These are phyloP conservation scores for Dryococelus australis DNA, from an alignment of 2,888 invertebrate genomes.

Conservation along the genomic window DNA sequence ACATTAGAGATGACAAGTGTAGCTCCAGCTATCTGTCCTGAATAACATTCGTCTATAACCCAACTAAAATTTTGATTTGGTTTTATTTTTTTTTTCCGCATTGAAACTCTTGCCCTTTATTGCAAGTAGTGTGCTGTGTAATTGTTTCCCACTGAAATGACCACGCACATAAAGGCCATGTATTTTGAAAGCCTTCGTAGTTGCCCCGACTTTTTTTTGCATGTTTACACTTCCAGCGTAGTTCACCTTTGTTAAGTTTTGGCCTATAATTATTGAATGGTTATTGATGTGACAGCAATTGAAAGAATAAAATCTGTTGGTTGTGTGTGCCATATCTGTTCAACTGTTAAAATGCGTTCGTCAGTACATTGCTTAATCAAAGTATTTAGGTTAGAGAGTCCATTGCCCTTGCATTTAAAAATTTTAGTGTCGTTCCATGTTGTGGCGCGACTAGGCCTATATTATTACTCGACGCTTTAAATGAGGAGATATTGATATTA, in stretches of 20 bases:
- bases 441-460: background rate
- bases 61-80: background rate
- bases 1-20: constrained; percentile 33
- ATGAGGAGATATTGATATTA: too few species aligned
- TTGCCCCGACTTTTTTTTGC: background rate
- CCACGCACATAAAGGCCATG: background rate
- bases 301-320: background rate
- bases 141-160: background rate
- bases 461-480: background rate
- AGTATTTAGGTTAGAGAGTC: constrained; percentile 4
- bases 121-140: background rate
- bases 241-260: background rate
- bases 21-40: constrained; percentile 37
- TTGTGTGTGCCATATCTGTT: background rate
- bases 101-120: background rate
- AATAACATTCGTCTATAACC: constrained; percentile 34
- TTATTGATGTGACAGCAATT: background rate
- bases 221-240: background rate
- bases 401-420: constrained; percentile 8
- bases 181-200: background rate
- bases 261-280: background rate
- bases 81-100: background rate
- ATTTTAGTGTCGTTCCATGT: background rate
- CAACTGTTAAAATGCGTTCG: background rate
- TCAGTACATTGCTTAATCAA: background rate